A percentile compares a stretch with the other conserved stretches of the same genome.
phyloP scores from a whole-genome alignment of 2,888 invertebrate genomes.

The Lycocerus yunnanus region DNA sequence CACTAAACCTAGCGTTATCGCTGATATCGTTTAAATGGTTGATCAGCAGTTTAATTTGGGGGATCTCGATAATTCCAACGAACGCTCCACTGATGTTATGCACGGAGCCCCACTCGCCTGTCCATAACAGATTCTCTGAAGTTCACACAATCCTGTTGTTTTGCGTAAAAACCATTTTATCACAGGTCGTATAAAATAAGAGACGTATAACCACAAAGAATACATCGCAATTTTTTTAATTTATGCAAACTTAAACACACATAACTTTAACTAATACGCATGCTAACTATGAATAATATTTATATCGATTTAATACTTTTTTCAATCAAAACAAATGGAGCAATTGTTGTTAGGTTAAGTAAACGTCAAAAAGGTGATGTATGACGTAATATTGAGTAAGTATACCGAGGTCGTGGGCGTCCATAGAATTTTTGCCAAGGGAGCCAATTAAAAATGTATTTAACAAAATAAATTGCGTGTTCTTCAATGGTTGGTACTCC shows the following conservation, averaged over 20 bases:
- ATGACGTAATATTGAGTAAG: neutral
- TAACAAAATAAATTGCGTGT: too few relatives aligned
- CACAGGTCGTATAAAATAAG: conserved; percentile 79
- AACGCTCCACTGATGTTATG: conserved; percentile 74
- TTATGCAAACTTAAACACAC: neutral
- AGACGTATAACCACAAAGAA: conserved; percentile 56
- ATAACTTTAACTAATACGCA: conserved; percentile 5
- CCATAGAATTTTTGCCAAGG: neutral
- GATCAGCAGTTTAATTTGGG: conserved; percentile 70
- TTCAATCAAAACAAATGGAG: neutral
- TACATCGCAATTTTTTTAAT: conserved; percentile 35
- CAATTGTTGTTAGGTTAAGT: neutral
- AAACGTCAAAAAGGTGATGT: neutral
- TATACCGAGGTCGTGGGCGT: neutral
- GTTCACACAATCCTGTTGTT: conserved; percentile 87
- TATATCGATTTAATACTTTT: neutral
- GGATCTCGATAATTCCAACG: conserved; percentile 71
- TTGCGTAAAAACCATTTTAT: conserved; percentile 88
- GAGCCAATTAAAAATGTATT: neutral
- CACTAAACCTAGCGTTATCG: conserved; percentile 57
- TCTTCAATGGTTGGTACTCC: too few relatives aligned
- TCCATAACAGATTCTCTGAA: conserved; percentile 91
- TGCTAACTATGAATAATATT: conserved; percentile 5
- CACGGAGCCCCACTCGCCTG: conserved; percentile 73
- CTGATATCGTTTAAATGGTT: conserved; percentile 66